Base-by-base conservation (phyloP, 1,140 invertebrate genomes). In the Vanessa atalanta region DNA sequence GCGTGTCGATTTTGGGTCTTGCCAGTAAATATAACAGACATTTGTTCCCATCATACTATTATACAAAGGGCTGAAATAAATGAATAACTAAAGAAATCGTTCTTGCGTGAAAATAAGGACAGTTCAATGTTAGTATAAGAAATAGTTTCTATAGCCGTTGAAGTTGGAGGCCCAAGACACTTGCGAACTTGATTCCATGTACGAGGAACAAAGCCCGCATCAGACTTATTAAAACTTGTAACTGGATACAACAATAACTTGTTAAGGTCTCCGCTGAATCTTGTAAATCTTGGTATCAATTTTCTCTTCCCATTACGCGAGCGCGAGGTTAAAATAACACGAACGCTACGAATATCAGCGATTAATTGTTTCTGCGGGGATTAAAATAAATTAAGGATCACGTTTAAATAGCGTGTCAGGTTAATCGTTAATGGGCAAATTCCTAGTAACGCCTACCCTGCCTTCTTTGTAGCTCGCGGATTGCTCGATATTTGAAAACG, bases 301-400 rank as follows among this genome's bases (percentile, higher is more conserved):
- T 57, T 69, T 11, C 53, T 43, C 26, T 43, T 23, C 37, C 23
- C 37, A 69, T 69, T 69, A 69, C 47, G 43, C 31, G 50, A 23
- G 55, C 20, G 57, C 0, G 26, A 23, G 57, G 23, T 61, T 61
- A 61, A 60, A 37, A 31, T 61, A 37, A 61, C 57, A 61, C 57
- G 26, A 26, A 37, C 26, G 8, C 37, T 16, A 51, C 26, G 8
- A 67, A n/a, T 43, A 43, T 14, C 15, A 12, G 12, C 16, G 50
- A 43, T 8, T 37, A 50, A 55, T 43, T 55, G 65, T 43, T 67
- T 67, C 53, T 9, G 9, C 1, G 1, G 50, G 50, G 14, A 43
- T 51, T 67, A 43, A 71, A 65, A 60, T 69, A 57, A 72, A 65
- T 69, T 71, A 47, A 47, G 70, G 50, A 47, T 72, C 50, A 57